phyloP scores from a whole-genome alignment of 2,888 invertebrate genomes.

The Chymomyza amoena region DNA sequence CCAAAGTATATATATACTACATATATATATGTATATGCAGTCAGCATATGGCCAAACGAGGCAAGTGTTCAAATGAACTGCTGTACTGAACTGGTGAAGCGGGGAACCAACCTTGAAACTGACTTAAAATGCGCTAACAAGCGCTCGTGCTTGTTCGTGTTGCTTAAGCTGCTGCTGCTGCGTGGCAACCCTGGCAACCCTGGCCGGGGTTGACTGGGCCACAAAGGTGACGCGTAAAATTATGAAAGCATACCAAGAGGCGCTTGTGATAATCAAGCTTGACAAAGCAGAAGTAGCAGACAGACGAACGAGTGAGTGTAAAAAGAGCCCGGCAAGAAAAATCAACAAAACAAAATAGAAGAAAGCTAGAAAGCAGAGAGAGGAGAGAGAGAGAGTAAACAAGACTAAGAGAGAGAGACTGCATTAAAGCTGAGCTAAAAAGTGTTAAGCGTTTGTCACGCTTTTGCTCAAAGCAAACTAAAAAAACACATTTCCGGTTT shows the following conservation, averaged over 20 bases:
- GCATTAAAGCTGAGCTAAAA: not conserved
- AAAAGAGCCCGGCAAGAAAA: not conserved
- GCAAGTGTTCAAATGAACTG: not conserved
- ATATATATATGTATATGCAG: not conserved
- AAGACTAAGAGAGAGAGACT: not conserved
- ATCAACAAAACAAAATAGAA: not conserved
- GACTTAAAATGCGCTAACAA: constrained; percentile 63
- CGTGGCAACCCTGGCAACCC: not conserved
- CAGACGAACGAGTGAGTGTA: too few relatives aligned
- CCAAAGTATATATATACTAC: too few relatives aligned
- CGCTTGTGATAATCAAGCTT: not conserved
- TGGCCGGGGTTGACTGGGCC: too few relatives aligned
- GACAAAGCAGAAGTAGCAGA: not conserved
- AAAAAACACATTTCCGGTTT: constrained; percentile 35
- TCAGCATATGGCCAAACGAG: not conserved
- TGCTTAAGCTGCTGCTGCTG: not conserved
- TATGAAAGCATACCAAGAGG: constrained; percentile 1
- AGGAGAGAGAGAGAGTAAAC: not conserved
- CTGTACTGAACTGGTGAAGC: constrained; percentile 10
- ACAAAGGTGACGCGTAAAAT: not conserved
- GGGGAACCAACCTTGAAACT: constrained; percentile 38
- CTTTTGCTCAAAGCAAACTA: not conserved
- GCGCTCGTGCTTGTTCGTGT: constrained; percentile 39
- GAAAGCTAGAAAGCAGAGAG: not conserved
- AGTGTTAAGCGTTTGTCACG: not conserved